Conservation (phyloP, 1,140 invertebrate genomes). For the Lordiphosa stackelbergi region DNA sequence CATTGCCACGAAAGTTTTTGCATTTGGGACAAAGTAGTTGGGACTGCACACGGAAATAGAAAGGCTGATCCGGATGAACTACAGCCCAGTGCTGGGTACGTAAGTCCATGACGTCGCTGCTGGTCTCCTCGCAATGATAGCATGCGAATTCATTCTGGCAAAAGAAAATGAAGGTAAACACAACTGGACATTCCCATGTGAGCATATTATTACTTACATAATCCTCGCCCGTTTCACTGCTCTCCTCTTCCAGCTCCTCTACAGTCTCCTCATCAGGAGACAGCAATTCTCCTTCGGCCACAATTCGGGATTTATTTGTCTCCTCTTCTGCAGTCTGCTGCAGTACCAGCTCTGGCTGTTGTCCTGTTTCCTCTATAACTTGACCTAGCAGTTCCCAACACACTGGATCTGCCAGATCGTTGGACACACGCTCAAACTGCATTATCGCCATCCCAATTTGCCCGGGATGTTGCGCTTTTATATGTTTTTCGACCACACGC, state of each 20-base stretch:
- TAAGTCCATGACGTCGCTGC: conserved; percentile 17
- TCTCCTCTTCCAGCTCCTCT: conserved; percentile 13
- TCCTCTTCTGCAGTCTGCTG: no score
- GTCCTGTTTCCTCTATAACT: not conserved
- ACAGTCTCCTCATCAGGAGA: conserved; percentile 29
- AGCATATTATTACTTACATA: conserved; percentile 1
- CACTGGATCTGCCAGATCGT: conserved; percentile 22
- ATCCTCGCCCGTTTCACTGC: not conserved
- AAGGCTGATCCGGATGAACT: conserved; percentile 34
- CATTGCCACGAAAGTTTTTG: conserved; percentile 26
- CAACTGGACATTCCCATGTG: not conserved
- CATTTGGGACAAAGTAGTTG: conserved; percentile 38
- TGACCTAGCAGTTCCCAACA: conserved; percentile 21
- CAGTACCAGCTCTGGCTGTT: not conserved
- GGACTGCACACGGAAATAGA: conserved; percentile 52
- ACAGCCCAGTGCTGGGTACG: conserved; percentile 37
- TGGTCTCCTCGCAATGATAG: conserved; percentile 28
- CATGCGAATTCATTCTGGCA: conserved; percentile 42
- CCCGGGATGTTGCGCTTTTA: conserved; percentile 1
- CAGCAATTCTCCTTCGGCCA: conserved; percentile 38
- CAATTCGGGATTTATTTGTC: not conserved
- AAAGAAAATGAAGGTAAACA: not conserved
- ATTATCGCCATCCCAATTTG: conserved; percentile 7
- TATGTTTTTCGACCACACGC: conserved; percentile 16
- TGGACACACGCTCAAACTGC: conserved; percentile 33